phyloP scores from a whole-genome alignment of 2,113 vertebrate genomes.

The Alligator mississippiensis region DNA sequence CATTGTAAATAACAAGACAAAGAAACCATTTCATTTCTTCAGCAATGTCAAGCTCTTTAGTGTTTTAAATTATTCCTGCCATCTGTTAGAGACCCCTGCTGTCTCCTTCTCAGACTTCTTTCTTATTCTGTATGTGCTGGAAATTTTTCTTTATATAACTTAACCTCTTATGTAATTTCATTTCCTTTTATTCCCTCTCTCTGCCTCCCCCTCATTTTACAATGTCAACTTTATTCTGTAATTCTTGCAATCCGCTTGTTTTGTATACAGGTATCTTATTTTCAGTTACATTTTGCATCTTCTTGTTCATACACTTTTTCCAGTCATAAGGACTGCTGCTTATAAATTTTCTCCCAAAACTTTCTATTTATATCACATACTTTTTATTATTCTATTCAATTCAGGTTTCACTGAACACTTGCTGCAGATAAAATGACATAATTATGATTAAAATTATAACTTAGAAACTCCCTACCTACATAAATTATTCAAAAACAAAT shows the following conservation, averaged over 20 bases:
- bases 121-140: background rate
- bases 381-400: background rate
- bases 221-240: background rate
- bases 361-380: background rate
- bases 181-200: constrained; percentile 8
- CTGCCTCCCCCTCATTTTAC: background rate
- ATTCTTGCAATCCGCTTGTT: background rate
- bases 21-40: background rate
- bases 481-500: background rate
- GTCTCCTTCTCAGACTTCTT: background rate
- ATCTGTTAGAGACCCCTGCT: constrained; percentile 2
- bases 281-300: background rate
- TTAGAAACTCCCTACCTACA: background rate
- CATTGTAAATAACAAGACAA: constrained; percentile 5
- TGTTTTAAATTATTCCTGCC: constrained; percentile 9
- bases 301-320: background rate
- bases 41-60: constrained; percentile 1
- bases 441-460: background rate
- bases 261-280: background rate
- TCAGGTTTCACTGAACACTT: background rate
- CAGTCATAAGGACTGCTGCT: background rate
- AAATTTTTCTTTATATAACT: background rate
- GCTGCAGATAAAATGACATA: background rate
- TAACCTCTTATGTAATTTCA: background rate
- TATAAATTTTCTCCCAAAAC: background rate